phyloP scores from a whole-genome alignment of 2,888 invertebrate genomes.

The Caenorhabditis afra region DNA sequence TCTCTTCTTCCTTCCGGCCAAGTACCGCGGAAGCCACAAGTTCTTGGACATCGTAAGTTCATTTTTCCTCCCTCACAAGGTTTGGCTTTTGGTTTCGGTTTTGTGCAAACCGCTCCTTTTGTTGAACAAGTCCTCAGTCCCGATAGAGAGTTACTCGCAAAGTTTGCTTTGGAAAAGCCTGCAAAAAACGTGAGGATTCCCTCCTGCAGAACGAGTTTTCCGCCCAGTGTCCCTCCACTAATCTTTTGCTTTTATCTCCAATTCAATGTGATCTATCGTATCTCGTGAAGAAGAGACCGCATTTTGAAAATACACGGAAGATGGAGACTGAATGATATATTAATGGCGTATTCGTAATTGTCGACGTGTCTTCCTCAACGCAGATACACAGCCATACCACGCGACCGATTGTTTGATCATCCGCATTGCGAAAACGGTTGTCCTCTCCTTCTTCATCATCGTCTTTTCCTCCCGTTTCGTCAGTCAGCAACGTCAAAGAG shows the following conservation, averaged over 20 bases:
- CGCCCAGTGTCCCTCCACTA: not conserved
- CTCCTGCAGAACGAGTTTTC: slow-evolving; percentile 1
- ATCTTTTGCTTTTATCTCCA: not conserved
- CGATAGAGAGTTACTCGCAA: not conserved
- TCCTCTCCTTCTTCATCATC: slow-evolving; percentile 15
- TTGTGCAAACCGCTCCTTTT: not conserved
- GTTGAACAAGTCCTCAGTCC: slow-evolving; percentile 17
- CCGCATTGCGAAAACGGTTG: slow-evolving; percentile 42
- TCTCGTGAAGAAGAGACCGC: not conserved
- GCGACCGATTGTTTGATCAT: slow-evolving; percentile 53
- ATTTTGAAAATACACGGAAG: slow-evolving; percentile 4
- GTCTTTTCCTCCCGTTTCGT: slow-evolving; percentile 18
- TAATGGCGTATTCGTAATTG: slow-evolving; percentile 2
- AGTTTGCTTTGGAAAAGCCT: slow-evolving; percentile 4
- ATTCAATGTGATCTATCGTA: not conserved
- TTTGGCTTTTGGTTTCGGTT: slow-evolving; percentile 14
- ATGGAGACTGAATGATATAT: slow-evolving; percentile 2
- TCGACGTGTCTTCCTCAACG: slow-evolving; percentile 11
- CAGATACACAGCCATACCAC: slow-evolving; percentile 37
- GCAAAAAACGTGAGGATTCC: slow-evolving; percentile 6
- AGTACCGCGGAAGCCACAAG: slow-evolving; percentile 84
- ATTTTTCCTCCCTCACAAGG: not conserved
- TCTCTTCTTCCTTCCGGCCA: slow-evolving; percentile 93
- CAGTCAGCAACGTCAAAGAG: slow-evolving; percentile 20
- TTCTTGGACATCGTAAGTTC: slow-evolving; percentile 30